Evolutionary conservation across 2,113 vertebrate genomes (phyloP), one percentile per base, ranked within the genome.

Genomic region (Riparia riparia): DNA sequence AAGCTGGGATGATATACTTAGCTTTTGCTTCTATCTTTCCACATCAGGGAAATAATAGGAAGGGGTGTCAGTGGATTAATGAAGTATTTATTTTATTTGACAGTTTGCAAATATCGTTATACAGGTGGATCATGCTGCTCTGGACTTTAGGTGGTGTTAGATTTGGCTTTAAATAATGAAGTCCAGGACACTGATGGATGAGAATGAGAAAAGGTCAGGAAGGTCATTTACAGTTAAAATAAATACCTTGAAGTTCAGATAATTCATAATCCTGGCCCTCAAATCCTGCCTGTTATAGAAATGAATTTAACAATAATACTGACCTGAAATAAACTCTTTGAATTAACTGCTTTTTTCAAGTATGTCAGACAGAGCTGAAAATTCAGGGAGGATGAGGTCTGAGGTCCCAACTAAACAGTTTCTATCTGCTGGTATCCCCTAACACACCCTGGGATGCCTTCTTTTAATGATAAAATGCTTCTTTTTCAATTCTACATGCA

Each of bases 341-440:
- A 98, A 97, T 96, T 97, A 95, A 90, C 85, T 97, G 96, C 50
- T 94, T 96, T 97, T 96, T 96, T 86, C 61, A 97, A 96, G 91
- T 93, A 76, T 96, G 88, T 81, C 82, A 94, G 95, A 95, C 90
- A 89, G 92, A 96, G 11, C 14, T 93, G 85, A 79, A 95, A 96
- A 97, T 95, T 95, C 89, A 90, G 29, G 65, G 69, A 89, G 88
- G 91, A 82, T 91, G 90, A 89, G 86, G 89, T 86, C 89, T 91
- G 69, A 91, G 79, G 68, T 71, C 74, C 90, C 89, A 86, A 77
- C 54, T 94, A 96, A 94, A 85, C 82, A 86, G 50, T 65, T 57
- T 86, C 71, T 94, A 92, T 82, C 92, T 92, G 88, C 77, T 94
- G 83, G 77, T n/a, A 42, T 73, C 70, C 44, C 93, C 94, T 94